Evolutionary conservation across 2,113 vertebrate species (phyloP), one percentile per base, ranked within the genome.

Genomic region (Fregetta grallaria): DNA sequence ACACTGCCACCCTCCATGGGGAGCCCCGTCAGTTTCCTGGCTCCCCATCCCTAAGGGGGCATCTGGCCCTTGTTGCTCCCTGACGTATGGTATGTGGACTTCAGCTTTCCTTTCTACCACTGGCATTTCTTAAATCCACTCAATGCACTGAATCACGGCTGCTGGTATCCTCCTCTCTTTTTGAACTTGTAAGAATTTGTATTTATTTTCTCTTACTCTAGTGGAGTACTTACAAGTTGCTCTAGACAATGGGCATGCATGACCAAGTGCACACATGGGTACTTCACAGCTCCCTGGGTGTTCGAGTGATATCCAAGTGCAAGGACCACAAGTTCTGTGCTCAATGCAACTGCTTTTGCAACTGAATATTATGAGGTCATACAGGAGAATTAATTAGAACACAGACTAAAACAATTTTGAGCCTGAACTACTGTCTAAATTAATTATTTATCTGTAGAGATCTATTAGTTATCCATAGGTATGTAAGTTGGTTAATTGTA

Each of bases 191-290:
- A 9, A 36, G 11, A 40, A 40, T 56, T 77, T 70, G 7, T 40
- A 26, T 53, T 61, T 61, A 10, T 6, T 36, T 86, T 53, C 20
- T 76, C 34, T 29, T 59, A 15, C 29, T 61, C 17, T 80, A 36
- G 10, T 49, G 30, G 9, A 42, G 8, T 30, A 91, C 65, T n/a
- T 40, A n/a, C 6, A 52, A 12, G 4, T 70, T 66, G 6, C 15
- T 80, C 7, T 52, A 49, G 40, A 47, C 8, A 72, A 15, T 1
- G 4, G 40, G 5, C 8, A 59, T 34, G 3, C 15, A 10, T 15
- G 15, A 59, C 8, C 14, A 44, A 44, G 15, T 0, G 0, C 13
- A 27, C 9, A 13, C 4, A 20, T 7, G 8, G 44, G 7, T 65
- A 36, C 17, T 62, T 9, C 27, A 20, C 22, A 59, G 8, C 32